phyloP scores from a whole-genome alignment of 2,113 vertebrate genomes.

The Nothocercus nigrocapillus region DNA sequence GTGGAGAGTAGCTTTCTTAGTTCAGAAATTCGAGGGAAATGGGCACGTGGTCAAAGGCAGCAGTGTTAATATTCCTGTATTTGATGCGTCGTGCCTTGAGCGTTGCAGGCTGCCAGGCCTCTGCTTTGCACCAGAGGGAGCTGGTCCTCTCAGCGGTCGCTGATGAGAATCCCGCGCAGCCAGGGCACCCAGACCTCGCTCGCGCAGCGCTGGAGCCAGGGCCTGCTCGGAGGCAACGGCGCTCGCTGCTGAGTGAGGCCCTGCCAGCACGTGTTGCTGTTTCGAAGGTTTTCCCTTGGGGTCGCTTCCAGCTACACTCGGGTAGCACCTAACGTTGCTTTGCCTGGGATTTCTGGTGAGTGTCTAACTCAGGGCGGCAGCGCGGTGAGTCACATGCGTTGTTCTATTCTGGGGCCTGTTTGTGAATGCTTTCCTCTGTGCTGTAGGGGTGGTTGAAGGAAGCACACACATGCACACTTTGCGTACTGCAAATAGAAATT shows the following conservation, averaged over 20 bases:
- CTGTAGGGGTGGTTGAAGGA: constrained; percentile 30
- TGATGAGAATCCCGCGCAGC: background rate
- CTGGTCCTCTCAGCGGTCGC: background rate
- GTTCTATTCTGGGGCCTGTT: constrained; percentile 38
- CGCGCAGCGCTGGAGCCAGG: background rate
- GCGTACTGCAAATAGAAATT: constrained; percentile 51
- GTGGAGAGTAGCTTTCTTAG: background rate
- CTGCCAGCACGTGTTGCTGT: background rate
- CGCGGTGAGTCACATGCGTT: constrained; percentile 11
- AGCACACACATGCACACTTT: constrained; percentile 22
- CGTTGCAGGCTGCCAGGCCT: background rate
- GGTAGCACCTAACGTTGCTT: background rate
- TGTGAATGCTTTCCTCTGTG: constrained; percentile 50
- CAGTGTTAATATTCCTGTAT: background rate
- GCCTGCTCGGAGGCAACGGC: background rate
- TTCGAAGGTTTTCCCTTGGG: background rate
- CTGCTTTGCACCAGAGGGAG: background rate
- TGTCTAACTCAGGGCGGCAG: background rate
- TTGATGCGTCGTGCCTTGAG: background rate
- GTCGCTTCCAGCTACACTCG: background rate
- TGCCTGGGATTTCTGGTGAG: constrained; percentile 34
- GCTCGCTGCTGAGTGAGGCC: background rate
- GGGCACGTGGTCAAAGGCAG: background rate
- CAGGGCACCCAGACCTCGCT: background rate
- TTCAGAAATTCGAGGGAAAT: background rate